Evolutionary conservation across 1,140 invertebrate genomes (phyloP).

Genomic region (Leptopilina boulardi): DNA sequence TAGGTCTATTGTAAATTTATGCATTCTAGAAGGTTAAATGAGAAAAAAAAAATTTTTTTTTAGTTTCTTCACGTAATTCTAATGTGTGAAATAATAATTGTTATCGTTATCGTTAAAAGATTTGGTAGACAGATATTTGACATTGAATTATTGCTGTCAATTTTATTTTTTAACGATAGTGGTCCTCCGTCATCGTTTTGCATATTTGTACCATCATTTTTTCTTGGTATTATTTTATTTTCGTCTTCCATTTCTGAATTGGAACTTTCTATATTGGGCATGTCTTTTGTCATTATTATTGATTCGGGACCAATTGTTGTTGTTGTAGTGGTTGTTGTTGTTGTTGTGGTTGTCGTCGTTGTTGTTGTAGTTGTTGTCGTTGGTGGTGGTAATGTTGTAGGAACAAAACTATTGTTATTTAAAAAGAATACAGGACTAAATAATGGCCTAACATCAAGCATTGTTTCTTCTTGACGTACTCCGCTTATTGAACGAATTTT

Average conservation of each 20-base stretch:
- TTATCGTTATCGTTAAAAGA: conserved; percentile 44
- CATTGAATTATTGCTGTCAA: conserved; percentile 45
- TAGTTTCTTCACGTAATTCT: conserved; percentile 67
- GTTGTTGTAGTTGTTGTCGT: conserved; percentile 83
- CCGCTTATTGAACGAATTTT: conserved; percentile 77
- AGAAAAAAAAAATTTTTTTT: conserved; percentile 8
- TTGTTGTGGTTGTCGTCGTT: conserved; percentile 78
- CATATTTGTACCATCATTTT: conserved; percentile 60
- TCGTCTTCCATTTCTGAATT: conserved; percentile 57
- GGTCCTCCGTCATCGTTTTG: conserved; percentile 67
- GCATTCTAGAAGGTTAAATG: conserved; percentile 47
- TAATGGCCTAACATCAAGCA: conserved; percentile 81
- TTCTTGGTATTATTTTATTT: conserved; percentile 66
- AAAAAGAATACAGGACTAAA: conserved; percentile 85
- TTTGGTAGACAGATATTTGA: conserved; percentile 20
- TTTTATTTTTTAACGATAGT: conserved; percentile 66
- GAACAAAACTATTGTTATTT: conserved; percentile 84
- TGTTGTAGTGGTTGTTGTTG: conserved; percentile 77
- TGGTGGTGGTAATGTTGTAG: conserved; percentile 84
- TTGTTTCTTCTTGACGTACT: conserved; percentile 79
- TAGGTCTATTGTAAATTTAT: conserved; percentile 62
- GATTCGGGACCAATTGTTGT: conserved; percentile 49
- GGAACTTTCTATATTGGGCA: conserved; percentile 44
- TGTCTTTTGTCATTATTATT: conserved; percentile 48
- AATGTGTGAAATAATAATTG: conserved; percentile 49